Percentiles rank a stretch among this genome's conserved stretches.
Conservation (phyloP, 2,113 vertebrate genomes). For the Calonectris borealis region DNA sequence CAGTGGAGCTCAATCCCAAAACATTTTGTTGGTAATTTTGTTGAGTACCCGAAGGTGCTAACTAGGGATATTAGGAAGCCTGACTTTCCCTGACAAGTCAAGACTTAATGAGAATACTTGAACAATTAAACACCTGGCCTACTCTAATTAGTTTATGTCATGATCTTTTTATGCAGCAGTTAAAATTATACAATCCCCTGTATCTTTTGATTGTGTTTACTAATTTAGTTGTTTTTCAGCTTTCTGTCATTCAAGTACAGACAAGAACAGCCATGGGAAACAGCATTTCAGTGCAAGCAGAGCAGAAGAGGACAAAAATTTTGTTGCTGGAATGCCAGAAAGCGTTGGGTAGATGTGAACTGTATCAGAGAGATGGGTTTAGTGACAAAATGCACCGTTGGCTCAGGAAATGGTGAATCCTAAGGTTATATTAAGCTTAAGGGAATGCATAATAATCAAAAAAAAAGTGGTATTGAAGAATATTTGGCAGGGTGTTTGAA, state of each 20-base stretch:
- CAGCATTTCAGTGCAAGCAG: slow-evolving; percentile 2
- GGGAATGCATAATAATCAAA: not conserved
- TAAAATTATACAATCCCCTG: not conserved
- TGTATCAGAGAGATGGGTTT: not conserved
- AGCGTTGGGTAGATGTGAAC: not conserved
- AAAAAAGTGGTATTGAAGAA: not conserved
- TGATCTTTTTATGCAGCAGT: not conserved
- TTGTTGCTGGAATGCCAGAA: not conserved
- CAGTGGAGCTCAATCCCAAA: too few relatives aligned
- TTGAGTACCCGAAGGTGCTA: not conserved
- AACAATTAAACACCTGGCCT: not conserved
- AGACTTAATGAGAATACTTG: not conserved
- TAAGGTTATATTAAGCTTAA: not conserved
- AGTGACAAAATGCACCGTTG: not conserved
- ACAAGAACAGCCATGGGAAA: not conserved
- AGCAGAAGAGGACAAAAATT: not conserved
- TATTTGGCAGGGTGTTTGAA: not conserved
- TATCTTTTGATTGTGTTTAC: not conserved
- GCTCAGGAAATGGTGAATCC: not conserved
- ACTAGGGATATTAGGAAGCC: not conserved
- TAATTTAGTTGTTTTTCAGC: not conserved
- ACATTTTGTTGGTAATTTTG: not conserved
- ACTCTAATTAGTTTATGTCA: not conserved
- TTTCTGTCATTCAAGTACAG: not conserved
- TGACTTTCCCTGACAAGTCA: not conserved